These are phyloP conservation scores for Xanthorhoe spadicearia DNA, from an alignment of 2,888 invertebrate genomes.

Conservation along the genomic window DNA sequence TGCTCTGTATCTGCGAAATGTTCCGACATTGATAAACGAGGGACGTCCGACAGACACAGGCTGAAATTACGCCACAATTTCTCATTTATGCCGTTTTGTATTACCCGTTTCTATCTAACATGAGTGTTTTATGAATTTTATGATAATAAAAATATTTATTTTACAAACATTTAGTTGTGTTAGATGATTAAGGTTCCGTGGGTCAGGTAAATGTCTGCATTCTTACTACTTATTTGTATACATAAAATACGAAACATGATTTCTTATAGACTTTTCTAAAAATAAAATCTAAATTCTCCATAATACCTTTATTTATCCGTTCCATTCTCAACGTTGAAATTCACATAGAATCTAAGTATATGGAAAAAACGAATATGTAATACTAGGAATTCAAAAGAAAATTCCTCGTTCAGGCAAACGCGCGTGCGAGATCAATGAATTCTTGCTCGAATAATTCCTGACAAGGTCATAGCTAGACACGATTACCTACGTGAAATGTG, in stretches of 20 bases:
- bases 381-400: conserved; percentile 17
- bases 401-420: conserved; percentile 17
- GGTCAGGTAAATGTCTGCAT: neutral
- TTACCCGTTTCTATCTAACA: conserved; percentile 33
- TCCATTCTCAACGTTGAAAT: conserved; percentile 9
- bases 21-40: conserved; percentile 62
- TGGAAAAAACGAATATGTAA: conserved; percentile 20
- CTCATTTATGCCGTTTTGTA: conserved; percentile 54
- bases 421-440: conserved; percentile 28
- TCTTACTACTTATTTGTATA: too few relatives aligned
- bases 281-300: neutral
- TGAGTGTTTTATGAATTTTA: conserved; percentile 28
- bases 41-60: conserved; percentile 47
- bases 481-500: conserved; percentile 14
- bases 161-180: too few relatives aligned
- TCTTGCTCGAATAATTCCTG: conserved; percentile 29
- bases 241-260: neutral
- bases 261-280: neutral
- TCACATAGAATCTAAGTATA: conserved; percentile 16
- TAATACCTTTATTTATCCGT: conserved; percentile 10
- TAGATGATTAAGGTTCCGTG: neutral
- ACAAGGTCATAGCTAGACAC: conserved; percentile 16
- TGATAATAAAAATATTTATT: neutral
- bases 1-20: conserved; percentile 45
- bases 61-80: conserved; percentile 55